phyloP scores from a whole-genome alignment of 2,797 vertebrate genomes.

The Lemur catta region DNA sequence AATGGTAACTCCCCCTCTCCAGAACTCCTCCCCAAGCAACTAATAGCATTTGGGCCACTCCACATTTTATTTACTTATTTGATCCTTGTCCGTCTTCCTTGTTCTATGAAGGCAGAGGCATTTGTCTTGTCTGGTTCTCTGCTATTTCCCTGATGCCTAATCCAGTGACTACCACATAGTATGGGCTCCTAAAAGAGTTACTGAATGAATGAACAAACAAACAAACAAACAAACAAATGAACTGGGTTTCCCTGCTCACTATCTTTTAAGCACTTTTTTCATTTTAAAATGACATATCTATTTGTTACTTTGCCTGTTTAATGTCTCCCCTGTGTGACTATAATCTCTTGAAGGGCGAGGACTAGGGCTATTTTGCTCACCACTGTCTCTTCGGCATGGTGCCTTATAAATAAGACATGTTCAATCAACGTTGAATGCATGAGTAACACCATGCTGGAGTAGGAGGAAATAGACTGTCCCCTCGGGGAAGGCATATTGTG shows the following conservation, averaged over 20 bases:
- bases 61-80: neutral
- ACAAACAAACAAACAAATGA: neutral
- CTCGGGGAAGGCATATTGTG: neutral
- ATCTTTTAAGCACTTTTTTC: neutral
- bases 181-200: neutral
- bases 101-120: neutral
- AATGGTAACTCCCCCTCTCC: neutral
- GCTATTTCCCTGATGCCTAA: neutral
- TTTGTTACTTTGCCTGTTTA: neutral
- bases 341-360: neutral
- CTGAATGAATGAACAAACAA: neutral
- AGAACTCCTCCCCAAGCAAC: neutral
- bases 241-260: too few species aligned
- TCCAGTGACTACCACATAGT: neutral
- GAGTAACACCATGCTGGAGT: neutral
- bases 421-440: neutral
- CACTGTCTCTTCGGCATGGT: neutral
- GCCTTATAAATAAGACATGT: neutral
- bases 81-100: neutral
- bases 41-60: neutral
- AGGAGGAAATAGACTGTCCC: neutral
- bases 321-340: neutral
- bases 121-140: neutral
- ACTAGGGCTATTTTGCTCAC: neutral
- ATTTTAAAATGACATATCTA: neutral